These are phyloP conservation scores for Malurus splendens DNA, from an alignment of 2,797 vertebrate genomes.

Conservation along the genomic window DNA sequence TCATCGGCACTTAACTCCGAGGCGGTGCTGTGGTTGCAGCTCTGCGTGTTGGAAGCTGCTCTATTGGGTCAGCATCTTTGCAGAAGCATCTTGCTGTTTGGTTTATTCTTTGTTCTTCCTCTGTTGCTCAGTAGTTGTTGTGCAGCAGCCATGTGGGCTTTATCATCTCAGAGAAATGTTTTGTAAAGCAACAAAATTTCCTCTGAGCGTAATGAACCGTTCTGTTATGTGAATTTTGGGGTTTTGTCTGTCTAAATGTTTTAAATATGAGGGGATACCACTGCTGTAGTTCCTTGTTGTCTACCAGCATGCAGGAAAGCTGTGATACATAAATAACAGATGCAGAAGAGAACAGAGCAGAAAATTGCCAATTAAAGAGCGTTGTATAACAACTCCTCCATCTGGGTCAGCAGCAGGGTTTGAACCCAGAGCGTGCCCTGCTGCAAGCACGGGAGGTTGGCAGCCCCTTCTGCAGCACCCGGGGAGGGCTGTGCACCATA, in stretches of 20 bases:
- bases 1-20: conserved; percentile 9
- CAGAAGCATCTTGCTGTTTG: conserved; percentile 6
- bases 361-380: conserved; percentile 54
- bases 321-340: conserved; percentile 54
- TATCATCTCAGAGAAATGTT: conserved; percentile 21
- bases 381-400: conserved; percentile 37
- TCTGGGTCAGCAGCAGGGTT: conserved; percentile 55
- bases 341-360: conserved; percentile 55
- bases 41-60: background rate
- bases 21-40: background rate
- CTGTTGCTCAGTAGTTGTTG: conserved; percentile 27
- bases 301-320: conserved; percentile 39
- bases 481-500: background rate
- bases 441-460: background rate
- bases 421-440: background rate
- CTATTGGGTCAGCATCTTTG: conserved; percentile 29
- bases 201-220: conserved; percentile 44
- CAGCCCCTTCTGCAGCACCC: background rate
- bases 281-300: conserved; percentile 14
- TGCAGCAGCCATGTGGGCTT: conserved; percentile 29
- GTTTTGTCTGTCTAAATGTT: conserved; percentile 37
- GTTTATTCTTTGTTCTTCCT: conserved; percentile 37
- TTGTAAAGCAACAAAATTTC: conserved; percentile 28
- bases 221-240: conserved; percentile 30
- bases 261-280: conserved; percentile 33